Base-by-base conservation (phyloP, 2,113 vertebrate species). In the Hippopotamus amphibius region DNA sequence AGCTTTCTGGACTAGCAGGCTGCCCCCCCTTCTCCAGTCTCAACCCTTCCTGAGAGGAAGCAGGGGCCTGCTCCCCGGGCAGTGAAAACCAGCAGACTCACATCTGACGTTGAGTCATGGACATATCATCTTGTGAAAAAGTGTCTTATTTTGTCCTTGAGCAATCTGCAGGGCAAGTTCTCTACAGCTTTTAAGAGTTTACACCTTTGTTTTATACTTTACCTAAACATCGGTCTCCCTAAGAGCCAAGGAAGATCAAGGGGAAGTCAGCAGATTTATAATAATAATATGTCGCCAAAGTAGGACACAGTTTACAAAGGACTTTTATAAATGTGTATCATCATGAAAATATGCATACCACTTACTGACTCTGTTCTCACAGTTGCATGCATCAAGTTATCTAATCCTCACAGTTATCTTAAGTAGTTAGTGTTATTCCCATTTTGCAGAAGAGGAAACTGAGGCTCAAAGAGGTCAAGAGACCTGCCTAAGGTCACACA, bases 11-110 rank as follows among this genome's bases (percentile, higher is more conserved):
- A 82, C 37, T 37, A 37, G 16, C 81, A 28, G 13, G 33, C 41
- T 46, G 46, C 91, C 79, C 83, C 80, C 55, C 69, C 43, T 61
- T 61, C 55, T 28, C 11, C 33, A 21, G 37, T 24, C 90, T n/a
- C 94, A 61, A n/a, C 93, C 97, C 90, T 97, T 96, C 95, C 97
- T 96, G 69, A 48, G 48, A 95, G 90, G 97, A 96, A 97, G 48
- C 87, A 26, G 65, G 19, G 14, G 63, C 79, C 59, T 26, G 10
- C 61, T 13, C 11, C 61, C 26, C 7, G 41, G 19, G 28, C 74
- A 43, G 15, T 7, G 24, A 41, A 88, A 95, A 59, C 63, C 97
- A 80, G 71, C 83, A 90, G 96, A 95, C 66, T 81, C 59, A 11
- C 69, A 30, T 77, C 86, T 96, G 97, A 94, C 95, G 88, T 87